These are phyloP conservation scores for Acipenser ruthenus DNA, from an alignment of 2,797 vertebrate genomes.

Conservation along the genomic window DNA sequence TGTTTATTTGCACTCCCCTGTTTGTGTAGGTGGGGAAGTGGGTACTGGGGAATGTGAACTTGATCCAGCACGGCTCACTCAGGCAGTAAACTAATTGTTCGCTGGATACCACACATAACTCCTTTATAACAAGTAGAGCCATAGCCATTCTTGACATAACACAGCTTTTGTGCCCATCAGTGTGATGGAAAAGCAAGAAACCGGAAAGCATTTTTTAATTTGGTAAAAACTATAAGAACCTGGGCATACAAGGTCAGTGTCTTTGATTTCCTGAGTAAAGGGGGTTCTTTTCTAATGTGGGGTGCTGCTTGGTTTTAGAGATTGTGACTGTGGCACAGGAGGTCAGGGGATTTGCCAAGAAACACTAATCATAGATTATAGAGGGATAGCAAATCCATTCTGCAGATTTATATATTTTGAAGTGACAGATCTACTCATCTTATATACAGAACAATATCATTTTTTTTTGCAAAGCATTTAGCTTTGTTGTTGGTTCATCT, in stretches of 20 bases:
- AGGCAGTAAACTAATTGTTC: constrained; percentile 84
- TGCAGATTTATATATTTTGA: not conserved
- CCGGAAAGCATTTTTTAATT: no score
- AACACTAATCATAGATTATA: not conserved
- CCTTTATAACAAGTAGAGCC: constrained; percentile 57
- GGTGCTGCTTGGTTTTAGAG: no score
- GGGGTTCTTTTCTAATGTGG: no score
- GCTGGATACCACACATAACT: constrained; percentile 82
- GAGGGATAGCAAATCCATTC: not conserved
- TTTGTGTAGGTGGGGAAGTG: constrained; percentile 54
- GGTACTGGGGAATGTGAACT: constrained; percentile 68
- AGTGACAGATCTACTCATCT: not conserved
- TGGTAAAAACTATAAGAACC: no score
- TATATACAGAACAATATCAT: not conserved
- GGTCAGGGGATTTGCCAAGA: not conserved
- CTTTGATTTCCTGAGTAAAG: no score
- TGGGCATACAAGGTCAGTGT: no score
- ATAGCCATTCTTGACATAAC: constrained; percentile 61
- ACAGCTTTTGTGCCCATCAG: constrained; percentile 61
- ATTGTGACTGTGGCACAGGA: not conserved
- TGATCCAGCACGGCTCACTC: constrained; percentile 64
- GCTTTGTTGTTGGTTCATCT: no score
- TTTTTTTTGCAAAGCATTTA: not conserved
- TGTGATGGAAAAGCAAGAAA: no score
- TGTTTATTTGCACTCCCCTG: constrained; percentile 25